Evolutionary conservation across 2,113 vertebrate species (phyloP).

Genomic region (Raja brachyura): DNA sequence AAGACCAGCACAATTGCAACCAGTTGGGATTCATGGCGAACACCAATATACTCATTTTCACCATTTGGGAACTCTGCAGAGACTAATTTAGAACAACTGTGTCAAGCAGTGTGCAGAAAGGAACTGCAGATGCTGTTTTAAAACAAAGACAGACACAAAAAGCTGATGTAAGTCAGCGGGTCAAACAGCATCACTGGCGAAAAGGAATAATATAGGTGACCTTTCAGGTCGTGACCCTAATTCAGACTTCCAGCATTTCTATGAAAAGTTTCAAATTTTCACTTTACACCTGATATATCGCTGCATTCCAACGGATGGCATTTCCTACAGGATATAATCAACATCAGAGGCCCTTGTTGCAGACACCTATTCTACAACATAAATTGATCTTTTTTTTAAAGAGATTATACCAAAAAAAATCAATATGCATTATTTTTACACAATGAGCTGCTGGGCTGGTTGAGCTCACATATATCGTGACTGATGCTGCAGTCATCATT

Average conservation of each 20-base stretch:
- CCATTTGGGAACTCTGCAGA: not conserved
- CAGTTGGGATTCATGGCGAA: not conserved
- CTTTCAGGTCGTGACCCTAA: too few relatives aligned
- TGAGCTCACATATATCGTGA: not conserved
- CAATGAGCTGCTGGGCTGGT: not conserved
- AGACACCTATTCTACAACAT: not conserved
- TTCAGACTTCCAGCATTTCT: too few relatives aligned
- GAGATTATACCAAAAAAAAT: not conserved
- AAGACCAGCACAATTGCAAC: not conserved
- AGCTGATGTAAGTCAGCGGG: too few relatives aligned
- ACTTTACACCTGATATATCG: not conserved
- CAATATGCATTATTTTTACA: slow-evolving; percentile 6
- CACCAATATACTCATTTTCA: not conserved
- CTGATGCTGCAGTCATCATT: not conserved
- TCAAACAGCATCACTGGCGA: too few relatives aligned
- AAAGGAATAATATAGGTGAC: too few relatives aligned
- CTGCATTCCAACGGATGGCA: not conserved
- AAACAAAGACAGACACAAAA: too few relatives aligned
- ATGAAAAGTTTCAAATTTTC: not conserved
- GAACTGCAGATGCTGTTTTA: too few relatives aligned
- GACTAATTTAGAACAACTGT: not conserved
- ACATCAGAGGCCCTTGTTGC: not conserved
- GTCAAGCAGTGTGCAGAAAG: too few relatives aligned
- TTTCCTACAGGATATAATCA: not conserved
- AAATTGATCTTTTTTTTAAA: not conserved